These are phyloP conservation scores for Amaurobius ferox DNA, from an alignment of 2,888 invertebrate genomes.

Conservation along the genomic window DNA sequence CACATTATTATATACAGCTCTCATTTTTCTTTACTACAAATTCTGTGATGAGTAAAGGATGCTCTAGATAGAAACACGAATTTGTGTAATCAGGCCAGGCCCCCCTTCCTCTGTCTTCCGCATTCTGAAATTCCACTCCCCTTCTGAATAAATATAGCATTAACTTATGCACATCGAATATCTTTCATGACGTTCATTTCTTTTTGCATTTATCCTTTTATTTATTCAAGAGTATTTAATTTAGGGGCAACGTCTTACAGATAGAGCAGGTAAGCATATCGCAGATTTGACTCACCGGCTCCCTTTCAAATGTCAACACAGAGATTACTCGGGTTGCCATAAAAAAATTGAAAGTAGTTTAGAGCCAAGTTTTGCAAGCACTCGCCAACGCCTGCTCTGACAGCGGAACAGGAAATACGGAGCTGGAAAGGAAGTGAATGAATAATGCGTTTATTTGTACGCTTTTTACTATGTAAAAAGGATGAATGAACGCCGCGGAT, in stretches of 20 bases:
- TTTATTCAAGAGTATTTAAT: not conserved
- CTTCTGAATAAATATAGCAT: not conserved
- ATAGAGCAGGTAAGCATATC: not conserved
- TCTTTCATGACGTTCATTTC: not conserved
- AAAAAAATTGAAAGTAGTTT: too few species aligned
- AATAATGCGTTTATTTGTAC: not conserved
- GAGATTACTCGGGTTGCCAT: not conserved
- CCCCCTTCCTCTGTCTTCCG: too few species aligned
- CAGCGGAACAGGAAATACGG: too few species aligned
- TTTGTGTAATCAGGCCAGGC: too few species aligned
- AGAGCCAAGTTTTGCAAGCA: too few species aligned
- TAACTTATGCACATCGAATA: not conserved
- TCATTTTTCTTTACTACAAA: too few species aligned
- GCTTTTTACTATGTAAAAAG: not conserved
- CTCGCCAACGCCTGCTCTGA: too few species aligned
- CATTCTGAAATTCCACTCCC: not conserved
- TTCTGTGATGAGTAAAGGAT: too few species aligned
- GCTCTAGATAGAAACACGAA: too few species aligned
- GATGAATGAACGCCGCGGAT: not conserved
- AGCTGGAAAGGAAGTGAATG: not conserved
- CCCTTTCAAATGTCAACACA: not conserved
- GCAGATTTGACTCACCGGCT: not conserved
- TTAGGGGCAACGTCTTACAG: not conserved
- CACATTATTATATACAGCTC: too few species aligned
- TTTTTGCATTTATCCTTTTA: not conserved